Base-by-base conservation (phyloP, 1,140 invertebrate genomes). In the Chlorops oryzae region DNA sequence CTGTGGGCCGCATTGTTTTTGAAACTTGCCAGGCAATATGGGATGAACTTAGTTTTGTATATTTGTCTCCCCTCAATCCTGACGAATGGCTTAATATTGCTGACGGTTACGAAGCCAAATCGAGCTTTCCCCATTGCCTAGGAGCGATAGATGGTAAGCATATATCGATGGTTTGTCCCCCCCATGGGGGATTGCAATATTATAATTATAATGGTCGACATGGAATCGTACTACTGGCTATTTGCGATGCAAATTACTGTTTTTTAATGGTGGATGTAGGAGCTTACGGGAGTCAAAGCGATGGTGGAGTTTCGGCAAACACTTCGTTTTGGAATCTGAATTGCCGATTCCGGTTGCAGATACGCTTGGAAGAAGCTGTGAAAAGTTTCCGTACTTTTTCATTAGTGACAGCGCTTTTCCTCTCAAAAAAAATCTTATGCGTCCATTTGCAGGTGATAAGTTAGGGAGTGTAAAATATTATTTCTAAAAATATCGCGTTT, bases 331-430 rank as follows among this genome's bases (percentile, higher is more conserved):
- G 42, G 44, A 43, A 37, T 51, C 10, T 39, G 39, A 32, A 45
- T 46, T 72, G 21, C 56, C 62, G 54, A 37, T 74, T 24, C 69
- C 70, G 40, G 21, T 48, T 27, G 47, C 49, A 34, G 24, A 52
- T 56, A 45, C 52, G 41, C 45, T 73, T 17, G 60, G 58, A 35
- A 23, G 57, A 24, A 53, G 24, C 23, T 42, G 54, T 20, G 51
- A 51, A 27, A 38, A 20, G 24, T 53, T 61, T 21, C 73, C 73
- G n/a, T 70, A 61, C 49, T 62, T 72, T 32, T 66, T 78, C 58
- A 56, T 75, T 27, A 74, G 63, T 28, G 75, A 78, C 63, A 71
- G 70, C 43, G 73, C 72, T 25, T 78, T 77, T 60, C 56, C 69
- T 34, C 57, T 76, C 23, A 58, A 50, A 27, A 15, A 35, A 44